Conservation (phyloP, 1,140 invertebrate genomes). For the Drosophila sproati region DNA sequence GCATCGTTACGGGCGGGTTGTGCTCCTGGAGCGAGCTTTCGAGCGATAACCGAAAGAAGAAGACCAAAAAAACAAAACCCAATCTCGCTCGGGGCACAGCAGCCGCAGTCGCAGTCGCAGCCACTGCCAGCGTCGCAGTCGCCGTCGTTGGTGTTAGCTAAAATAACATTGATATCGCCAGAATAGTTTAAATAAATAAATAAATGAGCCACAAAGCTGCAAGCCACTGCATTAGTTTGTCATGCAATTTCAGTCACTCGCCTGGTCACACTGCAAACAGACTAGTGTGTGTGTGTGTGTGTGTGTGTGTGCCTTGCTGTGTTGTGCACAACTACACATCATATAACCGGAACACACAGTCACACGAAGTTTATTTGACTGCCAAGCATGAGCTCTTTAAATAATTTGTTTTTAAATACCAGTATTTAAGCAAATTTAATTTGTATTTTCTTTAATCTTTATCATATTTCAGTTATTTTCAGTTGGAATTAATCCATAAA, state of each 20-base stretch:
- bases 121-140: not conserved
- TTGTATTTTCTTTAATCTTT: too few species aligned
- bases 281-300: not conserved
- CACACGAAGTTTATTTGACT: too few species aligned
- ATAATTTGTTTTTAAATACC: too few species aligned
- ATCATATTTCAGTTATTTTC: too few species aligned
- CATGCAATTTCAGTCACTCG: conserved; percentile 4
- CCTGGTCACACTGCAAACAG: conserved; percentile 13
- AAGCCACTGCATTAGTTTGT: conserved; percentile 15
- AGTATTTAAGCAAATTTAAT: too few species aligned
- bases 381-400: too few species aligned
- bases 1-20: conserved; percentile 15
- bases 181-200: conserved; percentile 71
- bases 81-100: conserved; percentile 30
- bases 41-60: conserved; percentile 17
- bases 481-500: too few species aligned
- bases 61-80: conserved; percentile 4
- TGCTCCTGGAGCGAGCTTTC: conserved; percentile 46
- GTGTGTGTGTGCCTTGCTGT: not conserved
- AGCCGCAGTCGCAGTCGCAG: conserved; percentile 6
- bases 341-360: too few species aligned
- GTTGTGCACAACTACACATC: too few species aligned
- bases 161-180: conserved; percentile 59
- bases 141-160: conserved; percentile 31
- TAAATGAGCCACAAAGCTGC: conserved; percentile 38